These are phyloP conservation scores for Mastomys natalensis DNA, from an alignment of 2,113 vertebrate genomes.

Conservation along the genomic window DNA sequence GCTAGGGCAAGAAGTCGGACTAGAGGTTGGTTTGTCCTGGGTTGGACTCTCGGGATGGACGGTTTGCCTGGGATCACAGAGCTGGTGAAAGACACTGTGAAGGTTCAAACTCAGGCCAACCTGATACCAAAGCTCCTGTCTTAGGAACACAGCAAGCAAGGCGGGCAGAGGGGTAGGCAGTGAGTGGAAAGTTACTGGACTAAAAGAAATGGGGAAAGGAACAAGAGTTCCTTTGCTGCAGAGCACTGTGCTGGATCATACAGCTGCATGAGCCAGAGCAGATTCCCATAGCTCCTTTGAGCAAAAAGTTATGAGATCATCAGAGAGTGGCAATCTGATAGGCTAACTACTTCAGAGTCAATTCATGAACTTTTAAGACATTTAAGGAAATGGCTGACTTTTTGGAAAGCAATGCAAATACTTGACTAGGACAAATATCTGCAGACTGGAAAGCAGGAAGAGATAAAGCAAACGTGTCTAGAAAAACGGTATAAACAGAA, in stretches of 20 bases:
- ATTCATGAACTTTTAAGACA: background rate
- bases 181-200: background rate
- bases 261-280: background rate
- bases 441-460: slow-evolving; percentile 10
- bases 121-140: background rate
- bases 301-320: background rate
- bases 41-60: background rate
- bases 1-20: background rate
- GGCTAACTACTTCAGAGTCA: slow-evolving; percentile 44
- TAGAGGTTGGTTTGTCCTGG: background rate
- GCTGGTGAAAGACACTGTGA: background rate
- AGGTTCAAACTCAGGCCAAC: background rate
- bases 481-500: background rate
- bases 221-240: background rate
- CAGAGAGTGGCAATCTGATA: background rate
- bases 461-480: background rate
- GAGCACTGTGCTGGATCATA: background rate
- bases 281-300: background rate
- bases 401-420: slow-evolving; percentile 32
- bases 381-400: background rate
- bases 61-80: background rate
- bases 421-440: background rate
- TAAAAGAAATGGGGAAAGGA: background rate
- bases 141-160: background rate
- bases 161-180: fast-evolving